Percentiles rank a stretch among this genome's conserved stretches.
These are phyloP conservation scores for Pentalonia nigronervosa DNA, from an alignment of 1,140 invertebrate species.

Conservation along the genomic window DNA sequence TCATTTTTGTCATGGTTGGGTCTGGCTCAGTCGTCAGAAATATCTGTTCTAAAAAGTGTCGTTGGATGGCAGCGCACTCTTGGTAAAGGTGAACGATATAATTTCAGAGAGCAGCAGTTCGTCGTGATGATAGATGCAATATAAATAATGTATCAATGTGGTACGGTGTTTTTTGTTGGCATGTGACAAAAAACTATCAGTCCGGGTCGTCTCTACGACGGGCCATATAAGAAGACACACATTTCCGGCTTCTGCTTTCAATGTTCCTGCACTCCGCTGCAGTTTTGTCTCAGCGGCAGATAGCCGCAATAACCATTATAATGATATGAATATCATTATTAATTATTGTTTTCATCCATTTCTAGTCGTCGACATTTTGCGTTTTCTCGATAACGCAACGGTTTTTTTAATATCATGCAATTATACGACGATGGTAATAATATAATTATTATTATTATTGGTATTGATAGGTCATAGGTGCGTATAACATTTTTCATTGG, in stretches of 20 bases:
- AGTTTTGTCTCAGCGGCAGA: too few relatives aligned
- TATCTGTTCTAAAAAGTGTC: neutral
- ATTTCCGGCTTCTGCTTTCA: too few relatives aligned
- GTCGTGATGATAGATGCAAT: neutral
- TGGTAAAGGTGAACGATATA: too few relatives aligned
- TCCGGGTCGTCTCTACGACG: too few relatives aligned
- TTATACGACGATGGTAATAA: neutral
- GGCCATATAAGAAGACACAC: too few relatives aligned
- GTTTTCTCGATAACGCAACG: neutral
- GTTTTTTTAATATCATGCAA: neutral
- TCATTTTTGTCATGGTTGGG: too few relatives aligned
- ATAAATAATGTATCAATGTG: neutral
- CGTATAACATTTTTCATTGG: neutral
- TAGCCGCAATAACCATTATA: neutral
- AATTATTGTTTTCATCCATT: neutral
- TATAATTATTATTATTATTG: conserved; percentile 5
- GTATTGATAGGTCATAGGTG: neutral
- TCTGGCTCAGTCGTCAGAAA: neutral
- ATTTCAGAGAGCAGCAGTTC: neutral
- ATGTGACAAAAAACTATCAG: too few relatives aligned
- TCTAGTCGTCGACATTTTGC: neutral
- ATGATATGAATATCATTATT: neutral
- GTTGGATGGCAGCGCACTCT: neutral
- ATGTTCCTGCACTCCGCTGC: too few relatives aligned
- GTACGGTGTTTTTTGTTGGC: neutral